phyloP scores from a whole-genome alignment of 2,113 vertebrate species.

The Clarias macrocephalus region DNA sequence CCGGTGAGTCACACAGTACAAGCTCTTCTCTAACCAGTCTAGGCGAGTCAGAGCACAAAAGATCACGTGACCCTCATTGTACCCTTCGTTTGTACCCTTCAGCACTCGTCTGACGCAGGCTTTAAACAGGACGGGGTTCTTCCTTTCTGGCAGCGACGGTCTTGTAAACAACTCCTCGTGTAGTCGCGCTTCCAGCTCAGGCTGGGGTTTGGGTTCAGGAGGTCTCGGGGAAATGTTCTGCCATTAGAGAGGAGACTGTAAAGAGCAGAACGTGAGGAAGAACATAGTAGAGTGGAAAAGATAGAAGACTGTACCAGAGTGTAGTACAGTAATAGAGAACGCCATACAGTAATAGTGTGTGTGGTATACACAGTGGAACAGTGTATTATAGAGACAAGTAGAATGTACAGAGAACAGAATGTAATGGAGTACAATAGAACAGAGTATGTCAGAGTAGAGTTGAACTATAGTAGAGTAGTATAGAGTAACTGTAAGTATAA shows the following conservation, averaged over 20 bases:
- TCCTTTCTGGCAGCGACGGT: not conserved
- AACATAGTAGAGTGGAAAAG: too few species aligned
- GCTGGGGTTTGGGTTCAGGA: not conserved
- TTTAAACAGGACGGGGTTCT: not conserved
- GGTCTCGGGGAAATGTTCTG: not conserved
- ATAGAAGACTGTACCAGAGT: too few species aligned
- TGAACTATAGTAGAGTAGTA: not conserved
- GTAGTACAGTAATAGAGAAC: too few species aligned
- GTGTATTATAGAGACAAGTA: not conserved
- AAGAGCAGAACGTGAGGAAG: too few species aligned
- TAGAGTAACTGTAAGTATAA: not conserved
- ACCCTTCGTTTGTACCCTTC: not conserved
- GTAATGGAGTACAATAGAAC: not conserved
- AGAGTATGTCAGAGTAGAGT: not conserved
- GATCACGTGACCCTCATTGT: slow-evolving; percentile 24
- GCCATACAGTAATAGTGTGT: not conserved
- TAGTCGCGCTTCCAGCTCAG: too few species aligned
- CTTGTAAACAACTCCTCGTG: not conserved
- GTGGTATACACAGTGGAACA: too few species aligned
- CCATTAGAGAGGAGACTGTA: not conserved
- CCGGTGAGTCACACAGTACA: not conserved
- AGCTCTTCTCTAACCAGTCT: slow-evolving; percentile 9
- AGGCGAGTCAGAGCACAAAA: not conserved
- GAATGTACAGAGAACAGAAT: not conserved
- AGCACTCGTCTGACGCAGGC: not conserved